A percentile compares a stretch with the other conserved stretches of the same genome.
Conservation (phyloP, 2,113 vertebrate species). For the Pantherophis guttatus region DNA sequence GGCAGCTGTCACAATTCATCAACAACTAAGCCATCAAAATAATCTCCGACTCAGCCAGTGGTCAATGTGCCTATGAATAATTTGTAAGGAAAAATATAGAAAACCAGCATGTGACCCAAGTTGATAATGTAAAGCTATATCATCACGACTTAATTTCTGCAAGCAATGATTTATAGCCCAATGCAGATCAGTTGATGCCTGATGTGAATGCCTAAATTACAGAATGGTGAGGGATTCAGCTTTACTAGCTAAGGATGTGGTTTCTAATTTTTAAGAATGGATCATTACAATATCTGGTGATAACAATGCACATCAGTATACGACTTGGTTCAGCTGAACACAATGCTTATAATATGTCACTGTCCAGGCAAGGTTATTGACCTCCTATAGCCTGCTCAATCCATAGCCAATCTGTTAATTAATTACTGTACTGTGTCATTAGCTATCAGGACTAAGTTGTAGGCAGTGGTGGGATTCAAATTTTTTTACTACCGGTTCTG, state of each 20-base stretch:
- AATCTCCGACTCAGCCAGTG: neutral
- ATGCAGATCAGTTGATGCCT: constrained; percentile 16
- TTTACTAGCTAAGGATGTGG: neutral
- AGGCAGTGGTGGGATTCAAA: neutral
- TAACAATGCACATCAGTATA: constrained; percentile 29
- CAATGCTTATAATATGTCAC: neutral
- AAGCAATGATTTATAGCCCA: neutral
- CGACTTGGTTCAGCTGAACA: neutral
- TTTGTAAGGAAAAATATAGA: neutral
- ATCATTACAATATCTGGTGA: neutral
- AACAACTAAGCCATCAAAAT: neutral
- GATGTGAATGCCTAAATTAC: neutral
- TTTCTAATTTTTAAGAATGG: constrained; percentile 13
- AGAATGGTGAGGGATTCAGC: neutral
- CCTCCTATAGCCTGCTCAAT: neutral
- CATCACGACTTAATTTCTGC: neutral
- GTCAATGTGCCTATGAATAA: neutral
- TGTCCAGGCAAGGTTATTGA: neutral
- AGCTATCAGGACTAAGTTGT: neutral
- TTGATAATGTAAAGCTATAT: neutral
- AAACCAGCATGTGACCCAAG: rapidly evolving
- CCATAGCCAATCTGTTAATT: neutral
- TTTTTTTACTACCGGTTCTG: no score
- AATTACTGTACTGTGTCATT: neutral
- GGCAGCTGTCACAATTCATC: constrained; percentile 9